Conservation (phyloP, 2,888 invertebrate genomes). For the Ophion ellenae region DNA sequence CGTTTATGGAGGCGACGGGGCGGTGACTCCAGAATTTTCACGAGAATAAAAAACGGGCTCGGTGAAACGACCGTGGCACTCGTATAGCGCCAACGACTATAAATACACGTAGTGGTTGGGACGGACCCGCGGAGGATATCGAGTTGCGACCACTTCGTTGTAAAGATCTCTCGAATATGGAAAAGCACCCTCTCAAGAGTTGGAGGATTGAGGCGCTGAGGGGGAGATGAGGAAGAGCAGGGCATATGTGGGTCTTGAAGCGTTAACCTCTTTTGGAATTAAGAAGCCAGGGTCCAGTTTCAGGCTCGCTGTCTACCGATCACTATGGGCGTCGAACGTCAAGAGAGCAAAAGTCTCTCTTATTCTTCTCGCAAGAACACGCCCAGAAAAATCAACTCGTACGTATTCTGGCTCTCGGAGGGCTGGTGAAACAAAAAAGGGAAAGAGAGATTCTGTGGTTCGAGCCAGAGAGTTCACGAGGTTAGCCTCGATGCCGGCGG, state of each 20-base stretch:
- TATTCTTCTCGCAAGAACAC: constrained; percentile 40
- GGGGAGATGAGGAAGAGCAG: neutral
- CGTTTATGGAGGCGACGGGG: constrained; percentile 2
- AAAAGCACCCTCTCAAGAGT: constrained; percentile 8
- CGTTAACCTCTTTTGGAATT: constrained; percentile 35
- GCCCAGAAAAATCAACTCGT: constrained; percentile 53
- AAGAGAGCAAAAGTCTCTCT: constrained; percentile 26
- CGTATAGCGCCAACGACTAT: constrained; percentile 21
- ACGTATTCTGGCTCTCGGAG: constrained; percentile 34
- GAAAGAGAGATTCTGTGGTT: neutral
- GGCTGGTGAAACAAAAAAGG: constrained; percentile 16
- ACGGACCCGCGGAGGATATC: constrained; percentile 19
- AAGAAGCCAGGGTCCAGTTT: constrained; percentile 40
- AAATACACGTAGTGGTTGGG: constrained; percentile 16
- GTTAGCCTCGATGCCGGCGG: neutral
- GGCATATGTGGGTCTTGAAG: neutral
- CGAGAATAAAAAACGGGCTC: constrained; percentile 11
- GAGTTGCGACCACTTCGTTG: constrained; percentile 38
- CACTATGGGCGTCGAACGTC: constrained; percentile 14
- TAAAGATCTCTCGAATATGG: constrained; percentile 26
- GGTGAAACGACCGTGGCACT: neutral
- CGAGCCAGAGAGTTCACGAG: neutral
- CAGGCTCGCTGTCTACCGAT: neutral
- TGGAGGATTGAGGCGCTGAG: neutral
- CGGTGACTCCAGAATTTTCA: constrained; percentile 28